Conservation (phyloP, 2,113 vertebrate genomes). For the Mesocricetus auratus region DNA sequence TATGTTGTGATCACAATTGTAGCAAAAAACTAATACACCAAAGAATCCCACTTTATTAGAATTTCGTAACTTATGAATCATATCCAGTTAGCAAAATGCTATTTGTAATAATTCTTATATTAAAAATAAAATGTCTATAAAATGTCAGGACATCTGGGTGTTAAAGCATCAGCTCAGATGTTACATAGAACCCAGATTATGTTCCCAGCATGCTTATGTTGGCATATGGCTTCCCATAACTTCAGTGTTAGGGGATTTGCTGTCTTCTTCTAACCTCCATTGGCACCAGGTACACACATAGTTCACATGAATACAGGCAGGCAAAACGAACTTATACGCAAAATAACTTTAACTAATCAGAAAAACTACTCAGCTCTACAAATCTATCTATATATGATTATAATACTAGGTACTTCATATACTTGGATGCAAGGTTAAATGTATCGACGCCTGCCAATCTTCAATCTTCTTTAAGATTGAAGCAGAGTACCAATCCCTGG, state of each 20-base stretch:
- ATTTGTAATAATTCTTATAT: constrained; percentile 1
- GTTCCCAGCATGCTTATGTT: neutral
- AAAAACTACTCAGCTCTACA: neutral
- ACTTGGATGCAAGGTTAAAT: constrained; percentile 33
- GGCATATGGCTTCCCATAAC: neutral
- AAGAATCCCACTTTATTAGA: neutral
- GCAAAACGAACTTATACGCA: neutral
- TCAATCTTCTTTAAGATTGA: neutral
- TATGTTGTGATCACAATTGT: neutral
- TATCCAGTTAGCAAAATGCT: neutral
- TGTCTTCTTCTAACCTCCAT: neutral
- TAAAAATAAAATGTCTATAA: constrained; percentile 13
- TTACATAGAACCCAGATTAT: neutral
- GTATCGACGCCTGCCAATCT: neutral
- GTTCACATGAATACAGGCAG: too few species aligned
- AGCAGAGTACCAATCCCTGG: neutral
- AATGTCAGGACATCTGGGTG: neutral
- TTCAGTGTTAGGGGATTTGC: neutral
- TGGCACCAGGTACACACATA: too few species aligned
- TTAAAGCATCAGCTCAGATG: neutral
- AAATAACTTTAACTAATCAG: neutral
- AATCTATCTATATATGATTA: neutral
- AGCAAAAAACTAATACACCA: neutral
- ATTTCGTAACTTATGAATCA: constrained; percentile 43
- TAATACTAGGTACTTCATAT: neutral